A percentile compares a stretch with the other conserved stretches of the same genome.
Evolutionary conservation across 2,888 invertebrate genomes (phyloP).

Genomic region (Ectemnius lituratus): DNA sequence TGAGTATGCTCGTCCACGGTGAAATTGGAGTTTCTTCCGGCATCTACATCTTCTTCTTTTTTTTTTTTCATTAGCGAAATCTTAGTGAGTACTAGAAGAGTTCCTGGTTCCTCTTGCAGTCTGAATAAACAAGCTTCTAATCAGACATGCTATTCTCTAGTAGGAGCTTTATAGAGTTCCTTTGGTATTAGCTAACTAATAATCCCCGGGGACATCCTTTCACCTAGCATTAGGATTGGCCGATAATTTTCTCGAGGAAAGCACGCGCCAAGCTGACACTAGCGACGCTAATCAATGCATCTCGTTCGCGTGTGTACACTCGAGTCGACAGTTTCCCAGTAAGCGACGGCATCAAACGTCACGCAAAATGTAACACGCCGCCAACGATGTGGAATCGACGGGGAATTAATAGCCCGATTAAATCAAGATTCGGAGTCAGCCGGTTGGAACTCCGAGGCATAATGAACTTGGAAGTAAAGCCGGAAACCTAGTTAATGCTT

Average conservation of each 20-base stretch:
- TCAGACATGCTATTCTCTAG: too few species aligned
- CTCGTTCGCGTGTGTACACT: conserved; percentile 13
- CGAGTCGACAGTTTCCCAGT: conserved; percentile 14
- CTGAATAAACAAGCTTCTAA: too few species aligned
- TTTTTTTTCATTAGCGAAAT: too few species aligned
- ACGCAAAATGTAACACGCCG: neutral
- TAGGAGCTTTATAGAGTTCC: too few species aligned
- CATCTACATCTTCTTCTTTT: too few species aligned
- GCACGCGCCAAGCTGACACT: conserved; percentile 1
- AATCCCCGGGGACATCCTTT: too few species aligned
- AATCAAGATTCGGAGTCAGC: neutral
- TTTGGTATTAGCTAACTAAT: too few species aligned
- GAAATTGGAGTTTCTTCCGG: too few species aligned
- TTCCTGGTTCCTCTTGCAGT: too few species aligned
- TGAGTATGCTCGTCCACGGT: too few species aligned
- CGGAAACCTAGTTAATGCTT: neutral
- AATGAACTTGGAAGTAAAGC: conserved; percentile 1
- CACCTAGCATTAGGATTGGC: conserved; percentile 10
- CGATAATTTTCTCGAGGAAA: conserved; percentile 28
- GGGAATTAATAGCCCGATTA: conserved; percentile 2
- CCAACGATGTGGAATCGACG: neutral
- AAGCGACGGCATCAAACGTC: conserved; percentile 2
- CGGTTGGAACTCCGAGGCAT: neutral
- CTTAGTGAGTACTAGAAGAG: too few species aligned
- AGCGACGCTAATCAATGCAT: conserved; percentile 11